These are phyloP conservation scores for Panthera tigris DNA, from an alignment of 2,113 vertebrate genomes.

Conservation along the genomic window DNA sequence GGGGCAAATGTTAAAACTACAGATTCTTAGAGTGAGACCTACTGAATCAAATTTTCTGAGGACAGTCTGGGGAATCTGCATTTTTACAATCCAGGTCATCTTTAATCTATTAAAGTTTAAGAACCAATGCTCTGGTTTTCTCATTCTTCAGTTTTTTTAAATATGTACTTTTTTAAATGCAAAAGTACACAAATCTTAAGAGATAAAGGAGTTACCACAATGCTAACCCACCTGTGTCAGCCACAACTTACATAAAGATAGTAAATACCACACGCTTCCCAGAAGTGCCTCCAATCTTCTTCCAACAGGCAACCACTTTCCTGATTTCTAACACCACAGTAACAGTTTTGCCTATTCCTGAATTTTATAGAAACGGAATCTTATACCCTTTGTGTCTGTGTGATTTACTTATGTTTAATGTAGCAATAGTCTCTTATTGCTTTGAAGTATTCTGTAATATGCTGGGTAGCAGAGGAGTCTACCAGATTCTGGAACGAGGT, in stretches of 20 bases:
- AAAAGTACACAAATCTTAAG: background rate
- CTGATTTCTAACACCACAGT: background rate
- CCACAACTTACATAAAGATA: background rate
- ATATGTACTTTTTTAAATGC: background rate
- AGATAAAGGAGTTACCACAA: background rate
- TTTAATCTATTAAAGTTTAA: background rate
- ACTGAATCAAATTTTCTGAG: background rate
- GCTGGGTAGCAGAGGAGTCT: background rate
- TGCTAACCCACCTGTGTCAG: background rate
- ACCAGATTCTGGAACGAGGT: background rate
- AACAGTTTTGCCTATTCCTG: background rate
- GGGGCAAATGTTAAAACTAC: background rate
- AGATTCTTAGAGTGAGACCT: background rate
- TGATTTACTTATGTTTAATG: background rate
- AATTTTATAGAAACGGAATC: constrained; percentile 19
- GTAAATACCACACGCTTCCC: background rate
- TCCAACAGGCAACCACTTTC: background rate
- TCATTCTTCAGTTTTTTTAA: background rate
- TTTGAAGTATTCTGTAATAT: background rate
- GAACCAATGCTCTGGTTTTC: background rate
- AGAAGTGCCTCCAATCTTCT: background rate
- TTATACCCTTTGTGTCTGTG: background rate
- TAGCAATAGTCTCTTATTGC: background rate
- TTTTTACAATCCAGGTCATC: background rate
- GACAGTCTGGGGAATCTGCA: background rate